These are phyloP conservation scores for Lemur catta DNA, from an alignment of 2,797 vertebrate genomes.

Conservation along the genomic window DNA sequence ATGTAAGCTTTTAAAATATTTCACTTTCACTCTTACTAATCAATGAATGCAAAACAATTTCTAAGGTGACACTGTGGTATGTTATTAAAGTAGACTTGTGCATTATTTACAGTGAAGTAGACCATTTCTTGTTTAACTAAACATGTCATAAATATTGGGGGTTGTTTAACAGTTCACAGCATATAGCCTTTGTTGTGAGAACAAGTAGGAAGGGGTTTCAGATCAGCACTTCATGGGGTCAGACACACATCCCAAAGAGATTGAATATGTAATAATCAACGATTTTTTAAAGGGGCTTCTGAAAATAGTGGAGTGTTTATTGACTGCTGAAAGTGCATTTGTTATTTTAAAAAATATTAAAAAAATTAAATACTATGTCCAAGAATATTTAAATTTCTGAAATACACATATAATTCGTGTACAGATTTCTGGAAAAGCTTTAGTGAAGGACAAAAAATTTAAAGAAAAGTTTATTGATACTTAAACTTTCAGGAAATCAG, in stretches of 20 bases:
- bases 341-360: constrained; percentile 8
- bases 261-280: background rate
- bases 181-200: constrained; percentile 68
- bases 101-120: constrained; percentile 79
- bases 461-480: background rate
- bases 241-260: constrained; percentile 53
- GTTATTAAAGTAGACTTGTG: constrained; percentile 70
- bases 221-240: constrained; percentile 57
- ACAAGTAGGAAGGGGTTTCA: constrained; percentile 72
- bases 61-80: constrained; percentile 71
- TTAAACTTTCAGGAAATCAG: background rate
- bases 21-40: constrained; percentile 60
- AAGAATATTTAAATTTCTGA: constrained; percentile 22
- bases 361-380: background rate
- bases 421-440: background rate
- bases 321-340: background rate
- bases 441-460: background rate
- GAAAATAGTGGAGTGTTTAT: background rate
- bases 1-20: constrained; percentile 37
- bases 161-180: constrained; percentile 82
- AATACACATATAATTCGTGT: background rate
- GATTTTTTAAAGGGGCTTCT: background rate
- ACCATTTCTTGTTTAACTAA: constrained; percentile 83
- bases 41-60: constrained; percentile 68
- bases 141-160: constrained; percentile 80